Base-by-base conservation (phyloP, 2,888 invertebrate genomes). In the Protodeltote pygarga region DNA sequence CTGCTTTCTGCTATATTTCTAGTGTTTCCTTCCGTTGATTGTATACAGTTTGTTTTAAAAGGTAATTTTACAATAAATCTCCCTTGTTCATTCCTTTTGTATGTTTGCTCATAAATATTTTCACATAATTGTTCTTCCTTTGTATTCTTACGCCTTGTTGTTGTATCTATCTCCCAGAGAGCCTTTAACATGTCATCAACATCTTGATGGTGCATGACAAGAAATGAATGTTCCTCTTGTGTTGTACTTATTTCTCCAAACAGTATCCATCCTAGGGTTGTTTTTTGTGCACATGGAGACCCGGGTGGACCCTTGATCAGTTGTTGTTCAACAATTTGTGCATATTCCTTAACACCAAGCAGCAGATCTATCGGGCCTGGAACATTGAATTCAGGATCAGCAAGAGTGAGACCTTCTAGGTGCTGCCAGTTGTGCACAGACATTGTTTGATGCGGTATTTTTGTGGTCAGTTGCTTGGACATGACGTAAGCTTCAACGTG, bases 181-280 rank as follows among this genome's bases (percentile, higher is more conserved):
- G 19, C n/a, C 14, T 61, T 55, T 3, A 57, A 16, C 23, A 55
- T 34, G 23, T 61, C 35, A 11, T 61, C 39, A 2, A 52, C 11
- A 10, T 53, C 37, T 19, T 53, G 14, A 4, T 40, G 48, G 20
- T 59, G 55, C 37, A 53, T 47, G 4, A 48, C 42, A 14, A 59
- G 19, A 24, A 51, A 15, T 17, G 33, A 38, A 8, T 49, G 11
- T 3, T 41, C 16, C n/a, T 5, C 6, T 29, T 17, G 19, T 45
- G 9, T 19, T 46, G 14, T 24, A n/a, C 40, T n/a, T 25, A 60
- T 33, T 27, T 50, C 35, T 31, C 64, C 67, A 29, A 54, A 59
- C 21, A 70, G 19, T 15, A 66, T 61, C 66, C 64, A 70, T n/a
- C 64, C 67, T 8, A 68, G 55, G 34, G 20, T 54, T 5, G 61